Evolutionary conservation across 2,888 invertebrate species (phyloP), one percentile per base, ranked within the genome.

Genomic region (Machimus atricapillus): DNA sequence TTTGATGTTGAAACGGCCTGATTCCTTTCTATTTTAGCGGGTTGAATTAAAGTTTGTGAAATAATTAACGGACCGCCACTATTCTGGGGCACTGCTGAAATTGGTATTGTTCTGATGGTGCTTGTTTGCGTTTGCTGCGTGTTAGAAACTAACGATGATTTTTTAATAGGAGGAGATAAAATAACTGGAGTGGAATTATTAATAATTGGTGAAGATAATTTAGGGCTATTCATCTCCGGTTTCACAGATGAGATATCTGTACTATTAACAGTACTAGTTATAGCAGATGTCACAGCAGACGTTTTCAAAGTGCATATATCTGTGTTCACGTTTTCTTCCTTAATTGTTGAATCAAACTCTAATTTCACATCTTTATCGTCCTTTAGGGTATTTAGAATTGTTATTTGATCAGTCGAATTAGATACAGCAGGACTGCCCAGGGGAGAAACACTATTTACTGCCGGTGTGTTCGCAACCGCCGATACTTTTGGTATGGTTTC

Each of bases 41-140:
- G 92, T 88, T 92, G 92, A 86, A 92, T 92, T 19, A 92, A 92
- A 31, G 92, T 92, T 89, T 92, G 92, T 16, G 92, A 92, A 66
- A 92, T 92, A 16, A 92, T 92, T 4, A 92, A 92, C 4, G 92
- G 92, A 0, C 92, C 92, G 87, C 92, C 86, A 27, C 79, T 87
- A n/a, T 85, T 46, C 37, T 89, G 88, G 8, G 88, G 76, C 12
- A 87, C 12, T 16, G 86, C 43, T 2, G 88, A 87, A 58, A 87
- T 66, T 74, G 89, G 88, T 43, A 87, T 86, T 27, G 58, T 86
- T 76, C 88, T 79, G 12, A 87, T 76, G 19, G 87, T 77, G 40
- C 77, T 88, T 8, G 87, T 88, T 86, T 88, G 88, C n/a, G 87
- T 88, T 77, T 87, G 88, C 23, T 87, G 87, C 1, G 87, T 87